Evolutionary conservation across 2,888 invertebrate genomes (phyloP).

Genomic region (Strigamia maritima): DNA sequence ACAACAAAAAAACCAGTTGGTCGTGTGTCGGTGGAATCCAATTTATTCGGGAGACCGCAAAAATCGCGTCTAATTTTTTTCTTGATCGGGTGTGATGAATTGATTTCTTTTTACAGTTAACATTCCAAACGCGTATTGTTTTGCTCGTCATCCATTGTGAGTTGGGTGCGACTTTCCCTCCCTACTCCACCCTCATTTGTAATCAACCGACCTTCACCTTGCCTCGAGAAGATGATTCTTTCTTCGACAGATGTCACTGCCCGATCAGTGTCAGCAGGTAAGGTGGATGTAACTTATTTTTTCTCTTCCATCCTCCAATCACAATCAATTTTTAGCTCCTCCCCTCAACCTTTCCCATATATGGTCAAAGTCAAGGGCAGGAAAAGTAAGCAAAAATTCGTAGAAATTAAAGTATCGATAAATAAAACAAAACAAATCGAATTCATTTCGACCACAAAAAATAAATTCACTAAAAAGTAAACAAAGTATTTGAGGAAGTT

Average conservation of each 20-base stretch:
- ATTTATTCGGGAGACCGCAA: background rate
- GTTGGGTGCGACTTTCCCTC: slow-evolving; percentile 13
- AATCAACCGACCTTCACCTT: slow-evolving; percentile 20
- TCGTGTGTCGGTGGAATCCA: background rate
- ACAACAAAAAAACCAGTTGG: background rate
- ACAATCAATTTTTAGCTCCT: background rate
- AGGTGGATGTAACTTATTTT: background rate
- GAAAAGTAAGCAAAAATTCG: background rate
- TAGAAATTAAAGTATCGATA: background rate
- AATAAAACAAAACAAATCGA: background rate
- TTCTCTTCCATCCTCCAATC: background rate
- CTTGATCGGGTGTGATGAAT: background rate
- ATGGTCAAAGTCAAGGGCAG: slow-evolving; percentile 26
- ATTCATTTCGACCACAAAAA: too few relatives aligned
- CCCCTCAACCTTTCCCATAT: background rate
- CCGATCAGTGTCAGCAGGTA: slow-evolving; percentile 22
- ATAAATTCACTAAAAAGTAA: background rate
- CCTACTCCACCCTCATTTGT: slow-evolving; percentile 12
- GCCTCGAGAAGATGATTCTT: slow-evolving; percentile 16
- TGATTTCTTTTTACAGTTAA: slow-evolving; percentile 21
- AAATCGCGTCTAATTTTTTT: background rate
- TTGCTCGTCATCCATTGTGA: slow-evolving; percentile 16
- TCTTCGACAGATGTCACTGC: slow-evolving; percentile 23
- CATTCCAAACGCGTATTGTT: slow-evolving; percentile 14
- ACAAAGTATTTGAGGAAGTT: background rate